phyloP scores from a whole-genome alignment of 2,113 vertebrate species.

The Oryzias curvinotus region DNA sequence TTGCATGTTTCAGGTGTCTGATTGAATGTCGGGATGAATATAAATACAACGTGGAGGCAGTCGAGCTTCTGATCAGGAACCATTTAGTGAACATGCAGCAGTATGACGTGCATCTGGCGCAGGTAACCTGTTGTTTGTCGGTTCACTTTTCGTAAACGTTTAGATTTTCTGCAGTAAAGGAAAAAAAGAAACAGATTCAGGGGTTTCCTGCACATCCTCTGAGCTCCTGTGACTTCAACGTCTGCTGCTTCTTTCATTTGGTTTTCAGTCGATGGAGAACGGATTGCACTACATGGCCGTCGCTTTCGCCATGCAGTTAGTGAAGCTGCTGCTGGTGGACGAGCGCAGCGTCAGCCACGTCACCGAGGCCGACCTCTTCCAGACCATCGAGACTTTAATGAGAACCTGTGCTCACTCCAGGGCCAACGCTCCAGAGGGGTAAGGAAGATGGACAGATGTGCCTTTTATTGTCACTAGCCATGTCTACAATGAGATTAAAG shows the following conservation, averaged over 20 bases:
- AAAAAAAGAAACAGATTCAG: too few species aligned
- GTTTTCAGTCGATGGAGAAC: slow-evolving; percentile 93
- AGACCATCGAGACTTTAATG: slow-evolving; percentile 98
- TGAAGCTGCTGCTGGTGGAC: slow-evolving; percentile 95
- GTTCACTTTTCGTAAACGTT: too few species aligned
- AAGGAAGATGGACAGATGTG: slow-evolving; percentile 36
- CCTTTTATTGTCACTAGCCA: too few species aligned
- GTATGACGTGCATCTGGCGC: slow-evolving; percentile 95
- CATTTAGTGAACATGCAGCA: slow-evolving; percentile 99
- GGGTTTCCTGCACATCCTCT: background rate
- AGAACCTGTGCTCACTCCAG: slow-evolving; percentile 98
- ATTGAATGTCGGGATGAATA: slow-evolving; percentile 98
- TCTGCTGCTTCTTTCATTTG: background rate
- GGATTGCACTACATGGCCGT: slow-evolving; percentile 99
- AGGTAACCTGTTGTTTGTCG: slow-evolving; percentile 76
- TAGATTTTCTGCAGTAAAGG: too few species aligned
- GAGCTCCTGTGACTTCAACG: background rate
- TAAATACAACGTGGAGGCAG: slow-evolving; percentile 97
- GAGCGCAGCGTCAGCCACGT: slow-evolving; percentile 95
- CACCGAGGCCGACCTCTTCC: slow-evolving; percentile 96
- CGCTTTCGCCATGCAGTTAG: slow-evolving; percentile 97
- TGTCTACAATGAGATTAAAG: too few species aligned
- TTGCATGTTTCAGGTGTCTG: slow-evolving; percentile 83
- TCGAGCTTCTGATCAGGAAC: slow-evolving; percentile 94
- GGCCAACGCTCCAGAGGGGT: slow-evolving; percentile 98